A percentile compares a stretch with the other conserved stretches of the same genome.
These are phyloP conservation scores for Apus apus DNA, from an alignment of 2,113 vertebrate genomes.

Conservation along the genomic window DNA sequence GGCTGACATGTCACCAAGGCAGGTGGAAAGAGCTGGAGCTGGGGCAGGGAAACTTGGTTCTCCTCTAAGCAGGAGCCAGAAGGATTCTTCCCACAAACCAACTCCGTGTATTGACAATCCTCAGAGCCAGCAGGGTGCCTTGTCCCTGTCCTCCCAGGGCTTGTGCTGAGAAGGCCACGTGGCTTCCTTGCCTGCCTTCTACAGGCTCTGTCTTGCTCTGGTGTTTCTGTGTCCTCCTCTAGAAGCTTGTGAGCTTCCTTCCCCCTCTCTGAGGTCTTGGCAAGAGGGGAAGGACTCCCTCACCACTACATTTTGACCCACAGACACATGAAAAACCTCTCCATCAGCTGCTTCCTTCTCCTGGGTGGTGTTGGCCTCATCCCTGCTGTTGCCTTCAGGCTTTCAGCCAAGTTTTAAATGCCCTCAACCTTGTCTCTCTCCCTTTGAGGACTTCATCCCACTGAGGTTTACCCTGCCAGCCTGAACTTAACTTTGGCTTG, in stretches of 20 bases:
- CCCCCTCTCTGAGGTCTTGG: background rate
- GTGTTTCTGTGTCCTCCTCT: background rate
- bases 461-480: background rate
- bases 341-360: background rate
- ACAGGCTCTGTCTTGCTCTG: background rate
- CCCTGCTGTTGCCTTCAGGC: background rate
- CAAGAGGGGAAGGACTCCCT: background rate
- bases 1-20: slow-evolving; percentile 43
- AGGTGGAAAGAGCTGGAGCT: background rate
- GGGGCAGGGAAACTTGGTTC: background rate
- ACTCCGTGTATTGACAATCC: slow-evolving; percentile 77
- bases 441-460: background rate
- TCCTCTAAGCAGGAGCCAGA: background rate
- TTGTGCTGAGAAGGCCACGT: background rate
- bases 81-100: background rate
- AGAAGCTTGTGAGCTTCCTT: background rate
- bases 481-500: background rate
- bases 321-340: background rate
- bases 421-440: background rate
- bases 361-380: background rate
- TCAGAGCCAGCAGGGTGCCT: background rate
- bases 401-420: background rate
- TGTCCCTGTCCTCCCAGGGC: slow-evolving; percentile 47
- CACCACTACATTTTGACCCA: background rate
- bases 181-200: background rate